Evolutionary conservation across 2,888 invertebrate genomes (phyloP).

Genomic region (Nineta flava): DNA sequence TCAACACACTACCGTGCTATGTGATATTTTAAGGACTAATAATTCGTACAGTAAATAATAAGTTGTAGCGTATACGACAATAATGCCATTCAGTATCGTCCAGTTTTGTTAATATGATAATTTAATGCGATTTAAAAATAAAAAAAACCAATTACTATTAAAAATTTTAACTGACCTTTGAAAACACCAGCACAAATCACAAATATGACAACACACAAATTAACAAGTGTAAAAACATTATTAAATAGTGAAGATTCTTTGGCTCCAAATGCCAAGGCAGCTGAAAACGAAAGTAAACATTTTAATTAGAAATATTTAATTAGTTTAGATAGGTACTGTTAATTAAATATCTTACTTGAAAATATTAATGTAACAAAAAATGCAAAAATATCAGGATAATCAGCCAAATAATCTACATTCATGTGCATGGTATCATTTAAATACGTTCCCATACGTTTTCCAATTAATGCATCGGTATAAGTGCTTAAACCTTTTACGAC

Average conservation of each 20-base stretch:
- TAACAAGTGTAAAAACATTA: slow-evolving; percentile 59
- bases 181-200: slow-evolving; percentile 55
- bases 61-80: too few species aligned
- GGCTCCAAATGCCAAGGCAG: slow-evolving; percentile 56
- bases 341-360: slow-evolving; percentile 34
- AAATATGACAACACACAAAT: slow-evolving; percentile 53
- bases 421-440: slow-evolving; percentile 48
- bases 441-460: slow-evolving; percentile 45
- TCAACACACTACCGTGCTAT: too few species aligned
- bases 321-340: too few species aligned
- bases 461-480: slow-evolving; percentile 55
- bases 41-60: too few species aligned
- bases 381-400: slow-evolving; percentile 64
- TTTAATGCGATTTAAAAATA: too few species aligned
- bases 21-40: too few species aligned
- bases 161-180: slow-evolving; percentile 32
- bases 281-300: slow-evolving; percentile 26
- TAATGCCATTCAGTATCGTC: too few species aligned
- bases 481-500: slow-evolving; percentile 69
- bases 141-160: neutral
- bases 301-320: slow-evolving; percentile 5
- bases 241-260: slow-evolving; percentile 65
- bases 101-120: too few species aligned
- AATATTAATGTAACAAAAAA: slow-evolving; percentile 53
- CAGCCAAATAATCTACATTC: slow-evolving; percentile 43